Percentiles rank a stretch among this genome's conserved stretches.
These are phyloP conservation scores for Pyrrhia umbra DNA, from an alignment of 2,888 invertebrate genomes.

Conservation along the genomic window DNA sequence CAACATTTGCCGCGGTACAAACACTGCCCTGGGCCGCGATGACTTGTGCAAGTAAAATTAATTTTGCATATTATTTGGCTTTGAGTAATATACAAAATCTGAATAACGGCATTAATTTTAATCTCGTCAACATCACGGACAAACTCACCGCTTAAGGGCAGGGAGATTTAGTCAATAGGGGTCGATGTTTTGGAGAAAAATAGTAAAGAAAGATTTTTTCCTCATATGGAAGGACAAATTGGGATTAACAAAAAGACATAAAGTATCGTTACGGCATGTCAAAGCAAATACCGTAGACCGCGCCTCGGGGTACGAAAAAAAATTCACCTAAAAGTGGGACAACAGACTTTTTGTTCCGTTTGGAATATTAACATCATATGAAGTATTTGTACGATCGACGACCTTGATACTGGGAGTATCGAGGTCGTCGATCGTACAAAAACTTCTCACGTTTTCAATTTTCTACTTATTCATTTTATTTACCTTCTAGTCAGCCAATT, in stretches of 20 bases:
- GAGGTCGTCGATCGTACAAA: slow-evolving; percentile 47
- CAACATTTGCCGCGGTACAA: slow-evolving; percentile 60
- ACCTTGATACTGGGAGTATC: no score
- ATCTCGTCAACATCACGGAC: slow-evolving; percentile 3
- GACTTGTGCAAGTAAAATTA: slow-evolving; percentile 70
- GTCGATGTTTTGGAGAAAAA: slow-evolving; percentile 20
- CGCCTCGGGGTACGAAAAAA: slow-evolving; percentile 40
- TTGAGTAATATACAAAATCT: slow-evolving; percentile 22
- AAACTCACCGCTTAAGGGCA: slow-evolving; percentile 16
- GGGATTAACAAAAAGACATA: slow-evolving; percentile 35
- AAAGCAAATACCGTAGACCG: slow-evolving; percentile 17
- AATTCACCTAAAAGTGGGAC: slow-evolving; percentile 40
- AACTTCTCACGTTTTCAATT: not conserved
- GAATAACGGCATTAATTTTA: slow-evolving; percentile 15
- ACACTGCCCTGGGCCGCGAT: slow-evolving; percentile 73
- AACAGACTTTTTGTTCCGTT: slow-evolving; percentile 57
- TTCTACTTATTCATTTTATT: slow-evolving; percentile 53
- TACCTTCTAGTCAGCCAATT: slow-evolving; percentile 75
- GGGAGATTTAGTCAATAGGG: slow-evolving; percentile 28
- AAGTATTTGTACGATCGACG: no score
- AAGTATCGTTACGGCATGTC: slow-evolving; percentile 6
- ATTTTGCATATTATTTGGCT: slow-evolving; percentile 18
- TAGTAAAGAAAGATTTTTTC: slow-evolving; percentile 22
- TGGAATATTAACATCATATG: slow-evolving; percentile 48
- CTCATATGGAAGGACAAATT: slow-evolving; percentile 21